phyloP scores from a whole-genome alignment of 1,140 invertebrate genomes.

The Brachionus sp. region DNA sequence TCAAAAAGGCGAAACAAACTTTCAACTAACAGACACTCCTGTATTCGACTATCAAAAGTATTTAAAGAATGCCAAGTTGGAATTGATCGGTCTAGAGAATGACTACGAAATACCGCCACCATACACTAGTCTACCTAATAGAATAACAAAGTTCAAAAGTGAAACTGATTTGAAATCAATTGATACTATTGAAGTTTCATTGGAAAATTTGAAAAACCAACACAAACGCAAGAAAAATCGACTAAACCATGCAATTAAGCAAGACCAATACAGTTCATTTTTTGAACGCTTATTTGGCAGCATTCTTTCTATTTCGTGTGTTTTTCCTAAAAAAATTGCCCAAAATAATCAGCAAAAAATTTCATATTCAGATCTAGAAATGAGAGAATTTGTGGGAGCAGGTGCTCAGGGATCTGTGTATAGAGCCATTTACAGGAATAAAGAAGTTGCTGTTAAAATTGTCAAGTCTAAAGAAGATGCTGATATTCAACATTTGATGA shows the following conservation, averaged over 20 bases:
- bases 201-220: background rate
- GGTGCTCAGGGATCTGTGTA: slow-evolving; percentile 95
- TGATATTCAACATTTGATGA: slow-evolving; percentile 85
- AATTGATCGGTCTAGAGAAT: background rate
- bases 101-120: background rate
- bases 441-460: slow-evolving; percentile 87
- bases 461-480: slow-evolving; percentile 73
- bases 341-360: slow-evolving; percentile 76
- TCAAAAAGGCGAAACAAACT: background rate
- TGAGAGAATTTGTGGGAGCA: slow-evolving; percentile 85
- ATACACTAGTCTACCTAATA: background rate
- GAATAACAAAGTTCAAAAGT: background rate
- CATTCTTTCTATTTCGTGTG: background rate
- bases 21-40: background rate
- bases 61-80: background rate
- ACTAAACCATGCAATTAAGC: background rate
- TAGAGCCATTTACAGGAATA: slow-evolving; percentile 70
- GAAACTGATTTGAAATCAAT: background rate
- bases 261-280: background rate
- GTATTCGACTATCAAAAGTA: background rate
- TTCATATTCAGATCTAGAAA: slow-evolving; percentile 83
- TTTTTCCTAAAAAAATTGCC: background rate
- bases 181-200: background rate
- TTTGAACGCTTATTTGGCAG: background rate
- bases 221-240: background rate